phyloP scores from a whole-genome alignment of 2,113 vertebrate species.

The Poicephalus gulielmi region DNA sequence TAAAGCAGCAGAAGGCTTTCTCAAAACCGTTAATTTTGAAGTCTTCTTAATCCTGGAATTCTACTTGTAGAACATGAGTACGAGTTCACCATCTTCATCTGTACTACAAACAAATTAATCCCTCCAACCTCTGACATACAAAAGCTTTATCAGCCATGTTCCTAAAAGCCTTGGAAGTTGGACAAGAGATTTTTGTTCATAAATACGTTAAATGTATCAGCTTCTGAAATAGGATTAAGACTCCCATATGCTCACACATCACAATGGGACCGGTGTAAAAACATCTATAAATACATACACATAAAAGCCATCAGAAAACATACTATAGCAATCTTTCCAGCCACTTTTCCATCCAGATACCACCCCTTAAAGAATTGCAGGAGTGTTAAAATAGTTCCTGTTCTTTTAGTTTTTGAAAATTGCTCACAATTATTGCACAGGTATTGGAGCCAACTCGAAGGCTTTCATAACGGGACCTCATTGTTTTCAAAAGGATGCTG shows the following conservation, averaged over 20 bases:
- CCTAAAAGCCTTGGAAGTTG: not conserved
- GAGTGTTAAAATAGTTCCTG: not conserved
- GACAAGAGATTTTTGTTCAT: not conserved
- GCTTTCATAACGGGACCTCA: not conserved
- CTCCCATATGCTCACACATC: not conserved
- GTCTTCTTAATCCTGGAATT: not conserved
- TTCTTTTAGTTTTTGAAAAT: not conserved
- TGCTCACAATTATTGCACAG: not conserved
- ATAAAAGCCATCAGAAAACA: not conserved
- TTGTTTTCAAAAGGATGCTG: not conserved
- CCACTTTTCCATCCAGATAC: not conserved
- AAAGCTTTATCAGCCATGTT: not conserved
- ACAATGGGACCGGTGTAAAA: not conserved
- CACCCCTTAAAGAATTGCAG: not conserved
- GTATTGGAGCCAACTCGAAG: not conserved
- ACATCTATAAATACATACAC: not conserved
- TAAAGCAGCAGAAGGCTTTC: not conserved
- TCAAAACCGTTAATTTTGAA: not conserved
- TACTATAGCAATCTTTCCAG: not conserved
- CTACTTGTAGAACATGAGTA: not conserved
- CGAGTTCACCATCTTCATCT: not conserved
- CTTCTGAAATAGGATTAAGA: constrained; percentile 6
- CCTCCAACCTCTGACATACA: not conserved
- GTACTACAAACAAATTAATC: not conserved
- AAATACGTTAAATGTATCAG: not conserved